phyloP scores from a whole-genome alignment of 2,888 invertebrate genomes.

The Drosophila phalerata region DNA sequence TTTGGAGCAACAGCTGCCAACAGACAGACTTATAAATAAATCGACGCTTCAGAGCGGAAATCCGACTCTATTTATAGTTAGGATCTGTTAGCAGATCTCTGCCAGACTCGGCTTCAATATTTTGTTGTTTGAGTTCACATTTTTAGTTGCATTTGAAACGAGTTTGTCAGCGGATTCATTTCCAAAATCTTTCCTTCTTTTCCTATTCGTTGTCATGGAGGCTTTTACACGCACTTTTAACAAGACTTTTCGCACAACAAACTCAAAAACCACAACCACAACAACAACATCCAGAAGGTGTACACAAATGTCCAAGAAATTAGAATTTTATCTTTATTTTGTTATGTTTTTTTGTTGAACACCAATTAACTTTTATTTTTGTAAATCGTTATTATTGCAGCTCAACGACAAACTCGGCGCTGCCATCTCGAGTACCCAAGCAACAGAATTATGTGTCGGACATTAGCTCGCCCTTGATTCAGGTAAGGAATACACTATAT shows the following conservation, averaged over 20 bases:
- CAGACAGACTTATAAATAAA: constrained; percentile 38
- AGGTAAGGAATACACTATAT: constrained; percentile 71
- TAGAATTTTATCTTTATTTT: not conserved
- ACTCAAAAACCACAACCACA: constrained; percentile 51
- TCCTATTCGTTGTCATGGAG: constrained; percentile 46
- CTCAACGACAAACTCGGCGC: constrained; percentile 86
- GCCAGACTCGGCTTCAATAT: constrained; percentile 25
- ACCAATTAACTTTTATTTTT: not conserved
- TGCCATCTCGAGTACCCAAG: constrained; percentile 83
- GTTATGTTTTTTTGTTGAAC: not conserved
- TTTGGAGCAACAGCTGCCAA: constrained; percentile 15
- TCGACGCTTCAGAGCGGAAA: constrained; percentile 38
- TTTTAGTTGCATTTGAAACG: constrained; percentile 45
- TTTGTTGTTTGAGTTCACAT: not conserved
- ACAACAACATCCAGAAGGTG: constrained; percentile 18
- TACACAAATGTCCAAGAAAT: not conserved
- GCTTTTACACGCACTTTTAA: constrained; percentile 68
- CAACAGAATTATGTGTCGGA: constrained; percentile 90
- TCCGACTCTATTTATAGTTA: constrained; percentile 39
- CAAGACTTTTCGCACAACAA: constrained; percentile 64
- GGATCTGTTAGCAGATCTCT: constrained; percentile 6
- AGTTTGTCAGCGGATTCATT: constrained; percentile 32
- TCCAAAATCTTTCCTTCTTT: not conserved
- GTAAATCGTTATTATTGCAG: constrained; percentile 68
- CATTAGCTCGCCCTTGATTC: constrained; percentile 94